phyloP scores from a whole-genome alignment of 2,888 invertebrate genomes.

The Xestia c-nigrum region DNA sequence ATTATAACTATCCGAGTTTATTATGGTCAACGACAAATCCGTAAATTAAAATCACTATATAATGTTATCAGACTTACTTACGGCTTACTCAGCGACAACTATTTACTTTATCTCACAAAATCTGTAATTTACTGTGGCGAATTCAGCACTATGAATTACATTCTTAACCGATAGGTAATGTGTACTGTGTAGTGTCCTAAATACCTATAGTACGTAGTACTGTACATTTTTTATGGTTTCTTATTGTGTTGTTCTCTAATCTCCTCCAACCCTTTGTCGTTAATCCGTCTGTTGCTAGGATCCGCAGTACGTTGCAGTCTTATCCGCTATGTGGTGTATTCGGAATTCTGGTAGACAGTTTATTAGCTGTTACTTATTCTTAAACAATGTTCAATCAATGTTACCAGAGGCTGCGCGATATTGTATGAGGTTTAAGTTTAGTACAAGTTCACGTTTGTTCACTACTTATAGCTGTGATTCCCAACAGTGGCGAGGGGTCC shows the following conservation, averaged over 20 bases:
- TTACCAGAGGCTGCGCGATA: constrained; percentile 4
- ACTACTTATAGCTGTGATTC: background rate
- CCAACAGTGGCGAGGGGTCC: too few relatives aligned
- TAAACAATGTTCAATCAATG: constrained; percentile 16
- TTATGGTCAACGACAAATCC: constrained; percentile 49
- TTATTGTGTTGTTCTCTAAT: constrained; percentile 14
- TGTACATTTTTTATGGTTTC: constrained; percentile 16
- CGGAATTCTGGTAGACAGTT: constrained; percentile 9
- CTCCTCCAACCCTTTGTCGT: constrained; percentile 17
- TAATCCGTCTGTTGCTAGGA: constrained; percentile 35
- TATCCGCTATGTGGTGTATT: constrained; percentile 26
- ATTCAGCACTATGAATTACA: constrained; percentile 27
- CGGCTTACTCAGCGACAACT: constrained; percentile 39
- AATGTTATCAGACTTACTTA: constrained; percentile 22
- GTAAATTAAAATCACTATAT: constrained; percentile 5
- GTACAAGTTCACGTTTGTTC: background rate
- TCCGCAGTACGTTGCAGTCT: constrained; percentile 26
- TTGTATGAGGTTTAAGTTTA: constrained; percentile 9
- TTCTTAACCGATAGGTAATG: constrained; percentile 26
- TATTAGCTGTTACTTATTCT: constrained; percentile 27
- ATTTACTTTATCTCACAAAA: constrained; percentile 50
- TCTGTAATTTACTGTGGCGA: constrained; percentile 43
- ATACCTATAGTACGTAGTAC: background rate
- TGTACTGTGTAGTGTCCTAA: constrained; percentile 7
- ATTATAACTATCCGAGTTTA: constrained; percentile 54